Conservation (phyloP, 2,797 vertebrate species). For the Liparis tanakae region DNA sequence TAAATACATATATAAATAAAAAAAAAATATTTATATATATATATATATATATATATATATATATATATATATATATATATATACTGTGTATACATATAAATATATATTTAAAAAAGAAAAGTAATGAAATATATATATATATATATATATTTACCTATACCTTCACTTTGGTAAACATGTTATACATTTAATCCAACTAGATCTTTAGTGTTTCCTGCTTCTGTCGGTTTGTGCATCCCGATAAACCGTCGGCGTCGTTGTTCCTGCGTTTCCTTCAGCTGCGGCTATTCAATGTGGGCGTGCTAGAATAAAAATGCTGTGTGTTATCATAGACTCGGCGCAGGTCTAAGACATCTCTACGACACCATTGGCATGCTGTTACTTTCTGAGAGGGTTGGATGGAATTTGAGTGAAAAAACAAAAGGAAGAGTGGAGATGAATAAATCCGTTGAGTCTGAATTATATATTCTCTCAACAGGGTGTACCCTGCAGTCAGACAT, state of each 20-base stretch:
- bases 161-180: not conserved
- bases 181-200: not conserved
- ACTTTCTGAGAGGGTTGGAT: conserved; percentile 21
- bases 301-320: conserved; percentile 16
- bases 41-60: too few species aligned
- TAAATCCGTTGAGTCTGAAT: conserved; percentile 52
- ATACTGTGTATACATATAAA: too few species aligned
- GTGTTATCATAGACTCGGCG: conserved; percentile 18
- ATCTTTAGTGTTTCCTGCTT: not conserved
- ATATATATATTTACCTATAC: too few species aligned
- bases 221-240: conserved; percentile 3
- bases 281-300: conserved; percentile 5
- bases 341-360: conserved; percentile 43
- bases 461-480: conserved; percentile 41
- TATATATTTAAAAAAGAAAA: not conserved
- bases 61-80: too few species aligned
- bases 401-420: conserved; percentile 6
- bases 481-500: conserved; percentile 35
- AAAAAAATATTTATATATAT: too few species aligned
- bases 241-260: not conserved
- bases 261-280: conserved; percentile 2
- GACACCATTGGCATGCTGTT: conserved; percentile 35
- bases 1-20: not conserved
- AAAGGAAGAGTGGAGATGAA: conserved; percentile 28
- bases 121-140: too few species aligned